Percentiles rank a stretch among this genome's conserved stretches.
Conservation (phyloP, 2,797 vertebrate genomes). For the Brachyalestes nurse region DNA sequence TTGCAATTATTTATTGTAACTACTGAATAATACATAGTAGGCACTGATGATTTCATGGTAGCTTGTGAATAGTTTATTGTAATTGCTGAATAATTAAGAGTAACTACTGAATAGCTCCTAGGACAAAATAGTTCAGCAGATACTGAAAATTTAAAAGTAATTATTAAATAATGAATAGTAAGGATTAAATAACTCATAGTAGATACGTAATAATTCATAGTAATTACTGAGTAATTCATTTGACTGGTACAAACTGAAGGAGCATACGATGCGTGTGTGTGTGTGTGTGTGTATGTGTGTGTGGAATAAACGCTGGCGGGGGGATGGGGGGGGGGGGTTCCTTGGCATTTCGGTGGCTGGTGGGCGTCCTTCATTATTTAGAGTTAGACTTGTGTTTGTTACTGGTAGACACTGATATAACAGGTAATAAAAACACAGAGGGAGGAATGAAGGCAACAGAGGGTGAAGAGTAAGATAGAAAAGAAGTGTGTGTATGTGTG, state of each 20-base stretch:
- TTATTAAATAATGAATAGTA: too few relatives aligned
- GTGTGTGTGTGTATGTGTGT: conserved; percentile 14
- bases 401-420: background rate
- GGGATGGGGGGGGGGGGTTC: background rate
- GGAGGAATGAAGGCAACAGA: background rate
- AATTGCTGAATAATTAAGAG: too few relatives aligned
- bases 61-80: background rate
- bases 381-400: background rate
- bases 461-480: background rate
- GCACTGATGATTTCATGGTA: background rate
- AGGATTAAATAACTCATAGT: too few relatives aligned
- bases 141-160: too few relatives aligned
- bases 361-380: conserved; percentile 34
- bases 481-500: background rate
- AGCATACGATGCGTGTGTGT: background rate
- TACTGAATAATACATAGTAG: background rate
- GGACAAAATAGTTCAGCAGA: too few relatives aligned
- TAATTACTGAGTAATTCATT: too few relatives aligned
- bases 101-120: too few relatives aligned
- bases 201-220: too few relatives aligned
- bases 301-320: background rate
- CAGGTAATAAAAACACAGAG: background rate
- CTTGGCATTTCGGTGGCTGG: conserved; percentile 24
- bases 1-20: background rate
- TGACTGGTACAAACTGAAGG: background rate